These are phyloP conservation scores for Uropetala carovei DNA, from an alignment of 2,888 invertebrate genomes.

Conservation along the genomic window DNA sequence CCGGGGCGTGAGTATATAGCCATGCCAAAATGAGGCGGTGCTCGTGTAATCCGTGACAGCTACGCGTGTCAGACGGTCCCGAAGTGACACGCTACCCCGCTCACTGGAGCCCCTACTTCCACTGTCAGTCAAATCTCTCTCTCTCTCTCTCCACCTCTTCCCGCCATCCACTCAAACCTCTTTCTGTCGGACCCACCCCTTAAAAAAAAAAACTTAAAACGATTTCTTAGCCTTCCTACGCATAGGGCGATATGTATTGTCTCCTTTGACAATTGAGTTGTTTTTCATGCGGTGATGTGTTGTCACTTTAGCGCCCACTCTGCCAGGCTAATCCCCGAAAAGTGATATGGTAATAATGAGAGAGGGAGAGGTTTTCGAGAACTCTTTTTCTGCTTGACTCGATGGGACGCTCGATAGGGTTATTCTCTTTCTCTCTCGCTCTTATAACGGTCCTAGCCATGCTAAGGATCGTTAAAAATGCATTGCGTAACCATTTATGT, in stretches of 20 bases:
- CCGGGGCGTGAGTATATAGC: neutral
- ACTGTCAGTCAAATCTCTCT: constrained; percentile 23
- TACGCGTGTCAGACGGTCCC: constrained; percentile 50
- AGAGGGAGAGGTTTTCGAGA: constrained; percentile 20
- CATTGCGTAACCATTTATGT: neutral
- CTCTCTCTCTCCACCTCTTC: neutral
- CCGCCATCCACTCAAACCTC: neutral
- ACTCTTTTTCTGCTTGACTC: constrained; percentile 13
- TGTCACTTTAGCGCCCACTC: constrained; percentile 41
- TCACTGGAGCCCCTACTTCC: neutral
- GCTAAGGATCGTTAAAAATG: constrained; percentile 26
- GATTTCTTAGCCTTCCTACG: neutral
- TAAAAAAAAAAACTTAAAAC: neutral
- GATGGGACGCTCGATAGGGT: neutral
- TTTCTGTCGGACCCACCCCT: neutral
- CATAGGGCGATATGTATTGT: constrained; percentile 47
- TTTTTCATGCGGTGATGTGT: constrained; percentile 55
- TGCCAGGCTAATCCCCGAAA: constrained; percentile 42
- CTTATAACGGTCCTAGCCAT: neutral
- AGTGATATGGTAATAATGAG: constrained; percentile 55
- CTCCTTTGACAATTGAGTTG: constrained; percentile 63
- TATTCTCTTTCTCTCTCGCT: neutral
- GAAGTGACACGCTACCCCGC: constrained; percentile 27
- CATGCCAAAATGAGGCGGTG: constrained; percentile 58
- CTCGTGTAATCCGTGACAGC: constrained; percentile 57